These are phyloP conservation scores for Crossoptilon crossoptilon DNA, from an alignment of 2,797 vertebrate species.

Conservation along the genomic window DNA sequence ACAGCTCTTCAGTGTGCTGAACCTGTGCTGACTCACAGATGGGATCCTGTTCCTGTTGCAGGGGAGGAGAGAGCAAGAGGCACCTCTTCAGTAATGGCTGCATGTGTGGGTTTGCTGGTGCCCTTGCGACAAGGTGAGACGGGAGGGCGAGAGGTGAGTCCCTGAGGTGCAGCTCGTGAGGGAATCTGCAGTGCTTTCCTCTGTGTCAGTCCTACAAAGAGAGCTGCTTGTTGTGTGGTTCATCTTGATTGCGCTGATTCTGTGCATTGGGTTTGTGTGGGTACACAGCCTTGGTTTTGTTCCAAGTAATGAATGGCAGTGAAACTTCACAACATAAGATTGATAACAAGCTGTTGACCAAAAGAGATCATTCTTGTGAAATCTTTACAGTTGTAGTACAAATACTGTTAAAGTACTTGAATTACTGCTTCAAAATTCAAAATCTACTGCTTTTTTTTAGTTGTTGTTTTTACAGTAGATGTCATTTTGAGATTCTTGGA, in stretches of 20 bases:
- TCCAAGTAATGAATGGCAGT: not conserved
- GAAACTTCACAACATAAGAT: not conserved
- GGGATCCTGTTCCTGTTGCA: not conserved
- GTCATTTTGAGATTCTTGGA: not conserved
- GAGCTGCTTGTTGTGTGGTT: not conserved
- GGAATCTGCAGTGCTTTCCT: not conserved
- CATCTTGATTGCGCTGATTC: not conserved
- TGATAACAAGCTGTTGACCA: not conserved
- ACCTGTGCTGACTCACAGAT: not conserved
- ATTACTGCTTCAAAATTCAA: not conserved
- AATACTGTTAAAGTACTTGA: not conserved
- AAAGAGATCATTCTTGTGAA: not conserved
- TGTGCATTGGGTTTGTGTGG: not conserved
- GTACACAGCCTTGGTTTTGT: not conserved
- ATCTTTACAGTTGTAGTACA: not conserved
- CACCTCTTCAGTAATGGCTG: rapidly evolving
- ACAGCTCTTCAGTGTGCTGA: not conserved
- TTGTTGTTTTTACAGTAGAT: not conserved
- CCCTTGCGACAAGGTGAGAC: not conserved
- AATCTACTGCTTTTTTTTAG: not conserved
- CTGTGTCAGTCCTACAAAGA: not conserved
- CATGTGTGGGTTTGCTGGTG: not conserved
- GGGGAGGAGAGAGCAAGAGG: not conserved
- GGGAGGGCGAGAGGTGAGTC: not conserved
- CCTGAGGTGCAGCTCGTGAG: not conserved